phyloP scores from a whole-genome alignment of 2,888 invertebrate species.

The Nemotelus nigrinus region DNA sequence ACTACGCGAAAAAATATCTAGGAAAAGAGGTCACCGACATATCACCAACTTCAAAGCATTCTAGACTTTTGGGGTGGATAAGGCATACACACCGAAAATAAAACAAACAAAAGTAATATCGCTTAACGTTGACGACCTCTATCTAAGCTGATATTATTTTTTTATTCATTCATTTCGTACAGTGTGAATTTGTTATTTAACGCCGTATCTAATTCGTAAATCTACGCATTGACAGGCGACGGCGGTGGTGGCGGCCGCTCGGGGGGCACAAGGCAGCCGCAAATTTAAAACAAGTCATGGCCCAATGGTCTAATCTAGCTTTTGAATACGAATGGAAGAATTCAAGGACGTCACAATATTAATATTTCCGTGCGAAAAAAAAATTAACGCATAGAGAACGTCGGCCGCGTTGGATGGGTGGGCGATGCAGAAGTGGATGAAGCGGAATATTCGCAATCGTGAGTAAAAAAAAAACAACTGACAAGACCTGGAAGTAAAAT shows the following conservation, averaged over 20 bases:
- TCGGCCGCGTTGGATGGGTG: no score
- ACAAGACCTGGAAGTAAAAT: no score
- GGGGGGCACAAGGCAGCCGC: neutral
- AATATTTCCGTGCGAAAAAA: conserved; percentile 20
- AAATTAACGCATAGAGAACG: neutral
- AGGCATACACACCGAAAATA: no score
- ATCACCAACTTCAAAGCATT: conserved; percentile 20
- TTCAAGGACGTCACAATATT: conserved; percentile 24
- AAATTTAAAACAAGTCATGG: conserved; percentile 39
- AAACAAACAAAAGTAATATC: conserved; percentile 12
- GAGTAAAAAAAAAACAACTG: neutral
- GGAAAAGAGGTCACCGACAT: conserved; percentile 34
- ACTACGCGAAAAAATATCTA: neutral
- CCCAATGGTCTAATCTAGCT: conserved; percentile 40
- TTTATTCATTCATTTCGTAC: no score
- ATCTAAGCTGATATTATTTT: no score
- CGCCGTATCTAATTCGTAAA: no score
- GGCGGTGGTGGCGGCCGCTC: no score
- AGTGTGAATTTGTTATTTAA: no score
- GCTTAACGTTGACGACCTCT: neutral
- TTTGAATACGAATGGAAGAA: neutral
- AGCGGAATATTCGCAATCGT: neutral
- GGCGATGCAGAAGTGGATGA: neutral
- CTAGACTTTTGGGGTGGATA: neutral
- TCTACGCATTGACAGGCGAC: no score